Base-by-base conservation (phyloP, 1,140 invertebrate genomes). In the Drosophila sechellia region DNA sequence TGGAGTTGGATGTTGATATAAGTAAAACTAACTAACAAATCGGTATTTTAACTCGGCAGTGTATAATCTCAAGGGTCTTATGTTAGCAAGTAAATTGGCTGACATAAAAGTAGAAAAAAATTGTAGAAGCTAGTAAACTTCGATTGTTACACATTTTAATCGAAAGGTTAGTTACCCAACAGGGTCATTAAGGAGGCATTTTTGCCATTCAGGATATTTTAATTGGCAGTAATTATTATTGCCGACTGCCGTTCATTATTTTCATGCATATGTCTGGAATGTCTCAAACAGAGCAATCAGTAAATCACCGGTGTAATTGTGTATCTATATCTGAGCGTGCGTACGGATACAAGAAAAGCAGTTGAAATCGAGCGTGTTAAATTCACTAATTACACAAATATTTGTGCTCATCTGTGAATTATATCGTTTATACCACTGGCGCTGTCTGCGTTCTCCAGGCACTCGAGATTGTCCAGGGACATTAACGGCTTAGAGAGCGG, bases 391-490 rank as follows among this genome's bases (percentile, higher is more conserved):
- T 70, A 48, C 43, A 43, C 50, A 70, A 70, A 70, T 70, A 70
- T 69, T 70, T 70, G 35, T 69, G 52, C 35, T 45, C 50, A 15
- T 70, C 17, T 52, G 43, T 76, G 27, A 45, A 52, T 64, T 56
- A 74, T 76, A 49, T 34, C 43, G 40, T 75, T 31, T 60, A 50
- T 40, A 53, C 58, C 65, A 80, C 71, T 68, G 69, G 53, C 63
- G 53, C 63, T 69, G 79, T 81, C n/a, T 5, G 39, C 8, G 22
- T 48, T n/a, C 35, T 56, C 52, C 13, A 37, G 53, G 75, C 37
- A 43, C 35, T 31, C 11, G 15, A 37, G 27, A 31, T 20, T n/a
- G 31, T 20, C 11, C 25, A 61, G 35, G 40, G 46, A 49, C 55
- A 76, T 64, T 27, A 56, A 49, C 45, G 53, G 42, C 31, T 43